Conservation (phyloP, 2,113 vertebrate species). For the Mystacornis crossleyi region DNA sequence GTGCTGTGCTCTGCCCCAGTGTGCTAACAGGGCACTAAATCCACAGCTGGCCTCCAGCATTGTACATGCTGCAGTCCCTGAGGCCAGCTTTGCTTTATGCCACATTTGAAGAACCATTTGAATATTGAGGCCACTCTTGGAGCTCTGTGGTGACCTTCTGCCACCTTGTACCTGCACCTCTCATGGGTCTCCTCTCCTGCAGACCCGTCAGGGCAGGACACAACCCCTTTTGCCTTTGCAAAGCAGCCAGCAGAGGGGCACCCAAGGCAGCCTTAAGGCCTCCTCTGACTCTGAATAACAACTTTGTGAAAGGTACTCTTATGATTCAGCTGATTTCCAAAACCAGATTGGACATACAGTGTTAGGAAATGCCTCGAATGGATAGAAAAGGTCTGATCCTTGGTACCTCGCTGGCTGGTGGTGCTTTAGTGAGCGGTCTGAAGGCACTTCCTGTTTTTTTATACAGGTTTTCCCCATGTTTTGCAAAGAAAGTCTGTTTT, state of each 20-base stretch:
- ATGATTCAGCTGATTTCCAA: not conserved
- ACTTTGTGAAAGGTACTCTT: not conserved
- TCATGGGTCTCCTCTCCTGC: not conserved
- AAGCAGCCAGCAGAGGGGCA: not conserved
- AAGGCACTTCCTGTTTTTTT: slow-evolving; percentile 64
- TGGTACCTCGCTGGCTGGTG: fast-evolving
- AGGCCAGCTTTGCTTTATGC: not conserved
- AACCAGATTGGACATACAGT: not conserved
- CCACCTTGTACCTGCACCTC: not conserved
- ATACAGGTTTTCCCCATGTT: not conserved
- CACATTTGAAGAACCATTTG: not conserved
- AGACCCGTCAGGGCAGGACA: not conserved
- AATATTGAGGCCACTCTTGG: not conserved
- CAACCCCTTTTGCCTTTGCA: not conserved
- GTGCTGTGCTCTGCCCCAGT: not conserved
- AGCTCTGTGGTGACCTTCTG: not conserved
- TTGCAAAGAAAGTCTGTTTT: not conserved
- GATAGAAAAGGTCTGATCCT: not conserved
- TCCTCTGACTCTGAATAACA: not conserved
- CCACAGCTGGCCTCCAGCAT: not conserved
- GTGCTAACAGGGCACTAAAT: not conserved
- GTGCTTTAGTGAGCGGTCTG: not conserved
- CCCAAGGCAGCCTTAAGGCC: not conserved
- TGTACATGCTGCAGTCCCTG: fast-evolving
- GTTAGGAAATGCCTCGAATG: not conserved